Conservation (phyloP, 1,140 invertebrate genomes). For the Mactra quadrangularis region DNA sequence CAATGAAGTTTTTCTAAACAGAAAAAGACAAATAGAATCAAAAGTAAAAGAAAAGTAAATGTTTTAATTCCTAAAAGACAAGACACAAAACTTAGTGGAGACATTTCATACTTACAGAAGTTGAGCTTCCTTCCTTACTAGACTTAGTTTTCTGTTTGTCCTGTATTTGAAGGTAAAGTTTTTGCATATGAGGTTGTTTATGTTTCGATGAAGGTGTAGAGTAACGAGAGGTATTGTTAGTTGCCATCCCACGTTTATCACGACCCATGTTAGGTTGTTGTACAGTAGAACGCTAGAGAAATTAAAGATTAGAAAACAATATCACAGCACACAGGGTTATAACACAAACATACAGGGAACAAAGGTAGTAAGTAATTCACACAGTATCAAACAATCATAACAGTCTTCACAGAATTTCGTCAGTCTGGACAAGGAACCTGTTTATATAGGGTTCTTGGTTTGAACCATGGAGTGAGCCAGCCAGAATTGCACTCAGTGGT, state of each 20-base stretch:
- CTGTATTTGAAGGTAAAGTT: conserved; percentile 57
- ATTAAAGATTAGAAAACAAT: conserved; percentile 24
- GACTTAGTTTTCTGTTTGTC: conserved; percentile 44
- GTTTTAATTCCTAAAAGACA: no score
- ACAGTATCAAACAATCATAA: no score
- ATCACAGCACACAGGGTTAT: conserved; percentile 51
- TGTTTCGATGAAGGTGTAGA: conserved; percentile 39
- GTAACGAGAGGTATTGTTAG: conserved; percentile 36
- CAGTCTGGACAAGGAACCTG: no score
- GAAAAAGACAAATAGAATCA: no score
- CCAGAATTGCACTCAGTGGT: no score
- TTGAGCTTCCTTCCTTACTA: conserved; percentile 50
- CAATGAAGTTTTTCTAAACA: no score
- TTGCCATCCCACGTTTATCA: conserved; percentile 9
- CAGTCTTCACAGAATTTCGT: no score
- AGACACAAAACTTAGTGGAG: no score
- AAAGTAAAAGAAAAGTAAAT: no score
- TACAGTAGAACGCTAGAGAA: conserved; percentile 42
- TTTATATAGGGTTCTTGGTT: no score
- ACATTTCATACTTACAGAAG: conserved; percentile 47
- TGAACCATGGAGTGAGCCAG: no score
- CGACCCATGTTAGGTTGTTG: conserved; percentile 41
- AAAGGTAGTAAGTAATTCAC: no score
- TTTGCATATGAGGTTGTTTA: conserved; percentile 44
- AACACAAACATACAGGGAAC: not conserved